A percentile compares a stretch with the other conserved stretches of the same genome.
Conservation (phyloP, 2,797 vertebrate species). For the Holocentrus rufus region DNA sequence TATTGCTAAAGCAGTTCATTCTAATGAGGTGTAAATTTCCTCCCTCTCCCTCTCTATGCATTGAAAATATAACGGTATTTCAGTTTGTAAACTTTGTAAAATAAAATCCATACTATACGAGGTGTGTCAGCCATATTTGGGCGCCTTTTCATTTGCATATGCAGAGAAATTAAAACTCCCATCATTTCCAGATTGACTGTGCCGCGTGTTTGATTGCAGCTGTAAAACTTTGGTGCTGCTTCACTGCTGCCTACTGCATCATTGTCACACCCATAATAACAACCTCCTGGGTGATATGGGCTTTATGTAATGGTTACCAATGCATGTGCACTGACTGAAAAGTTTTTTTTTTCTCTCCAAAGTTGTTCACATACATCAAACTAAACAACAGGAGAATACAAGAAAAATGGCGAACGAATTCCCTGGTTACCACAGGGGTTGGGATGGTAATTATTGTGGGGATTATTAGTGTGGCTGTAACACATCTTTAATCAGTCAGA, state of each 20-base stretch:
- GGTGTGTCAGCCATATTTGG: constrained; percentile 14
- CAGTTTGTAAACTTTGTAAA: background rate
- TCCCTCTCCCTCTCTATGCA: constrained; percentile 1
- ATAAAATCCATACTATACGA: background rate
- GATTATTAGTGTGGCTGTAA: too few species aligned
- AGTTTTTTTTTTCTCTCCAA: constrained; percentile 17
- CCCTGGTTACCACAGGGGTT: too few species aligned
- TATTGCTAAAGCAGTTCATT: constrained; percentile 12
- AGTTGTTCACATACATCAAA: background rate
- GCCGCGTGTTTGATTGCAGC: constrained; percentile 65
- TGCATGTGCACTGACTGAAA: constrained; percentile 18
- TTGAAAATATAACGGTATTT: background rate
- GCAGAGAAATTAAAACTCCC: constrained; percentile 54
- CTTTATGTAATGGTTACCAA: constrained; percentile 28
- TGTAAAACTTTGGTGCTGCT: constrained; percentile 56
- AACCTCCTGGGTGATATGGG: constrained; percentile 31
- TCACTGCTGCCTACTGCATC: constrained; percentile 42
- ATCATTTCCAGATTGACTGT: constrained; percentile 48
- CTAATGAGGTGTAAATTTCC: constrained; percentile 9
- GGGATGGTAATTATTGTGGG: too few species aligned
- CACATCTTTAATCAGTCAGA: constrained; percentile 2
- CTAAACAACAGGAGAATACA: background rate
- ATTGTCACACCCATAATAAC: constrained; percentile 47
- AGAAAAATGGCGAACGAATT: background rate
- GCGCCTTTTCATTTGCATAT: constrained; percentile 38